A percentile compares a stretch with the other conserved stretches of the same genome.
These are phyloP conservation scores for Myotis davidii DNA, from an alignment of 2,113 vertebrate genomes.

Conservation along the genomic window DNA sequence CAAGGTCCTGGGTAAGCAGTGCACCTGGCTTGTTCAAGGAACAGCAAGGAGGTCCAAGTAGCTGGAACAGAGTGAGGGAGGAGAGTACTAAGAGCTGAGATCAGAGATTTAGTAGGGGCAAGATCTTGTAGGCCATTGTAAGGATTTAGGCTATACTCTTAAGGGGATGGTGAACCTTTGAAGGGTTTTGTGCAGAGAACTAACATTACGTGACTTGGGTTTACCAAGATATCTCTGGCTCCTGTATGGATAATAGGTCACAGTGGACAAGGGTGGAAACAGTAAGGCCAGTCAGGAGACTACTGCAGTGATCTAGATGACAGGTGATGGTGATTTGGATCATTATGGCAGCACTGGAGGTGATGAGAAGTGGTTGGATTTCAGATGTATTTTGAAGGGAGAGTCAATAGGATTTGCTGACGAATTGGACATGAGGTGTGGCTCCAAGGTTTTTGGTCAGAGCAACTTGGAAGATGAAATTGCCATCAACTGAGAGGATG, in stretches of 20 bases:
- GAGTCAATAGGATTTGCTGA: slow-evolving; percentile 38
- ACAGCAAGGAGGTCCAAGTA: neutral
- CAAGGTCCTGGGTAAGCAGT: slow-evolving; percentile 11
- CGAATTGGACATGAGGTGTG: neutral
- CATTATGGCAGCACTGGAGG: neutral
- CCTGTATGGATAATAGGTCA: neutral
- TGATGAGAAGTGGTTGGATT: slow-evolving; percentile 40
- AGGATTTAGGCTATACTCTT: slow-evolving; percentile 23
- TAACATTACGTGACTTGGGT: neutral
- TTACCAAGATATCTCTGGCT: slow-evolving; percentile 25
- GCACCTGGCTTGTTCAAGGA: neutral
- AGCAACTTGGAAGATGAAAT: slow-evolving; percentile 17
- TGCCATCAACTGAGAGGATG: neutral
- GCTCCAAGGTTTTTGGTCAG: slow-evolving; percentile 17
- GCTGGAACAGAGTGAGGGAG: neutral
- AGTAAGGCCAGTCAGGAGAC: neutral
- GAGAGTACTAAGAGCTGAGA: neutral
- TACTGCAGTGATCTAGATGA: neutral
- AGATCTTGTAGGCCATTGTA: neutral
- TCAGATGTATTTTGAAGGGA: slow-evolving; percentile 8
- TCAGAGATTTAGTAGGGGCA: neutral
- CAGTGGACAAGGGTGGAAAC: neutral
- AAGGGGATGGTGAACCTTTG: neutral
- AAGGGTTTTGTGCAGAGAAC: slow-evolving; percentile 44
- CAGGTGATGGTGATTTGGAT: neutral